Evolutionary conservation across 2,888 invertebrate species (phyloP), one percentile per base, ranked within the genome.

Genomic region (Abrostola tripartita): DNA sequence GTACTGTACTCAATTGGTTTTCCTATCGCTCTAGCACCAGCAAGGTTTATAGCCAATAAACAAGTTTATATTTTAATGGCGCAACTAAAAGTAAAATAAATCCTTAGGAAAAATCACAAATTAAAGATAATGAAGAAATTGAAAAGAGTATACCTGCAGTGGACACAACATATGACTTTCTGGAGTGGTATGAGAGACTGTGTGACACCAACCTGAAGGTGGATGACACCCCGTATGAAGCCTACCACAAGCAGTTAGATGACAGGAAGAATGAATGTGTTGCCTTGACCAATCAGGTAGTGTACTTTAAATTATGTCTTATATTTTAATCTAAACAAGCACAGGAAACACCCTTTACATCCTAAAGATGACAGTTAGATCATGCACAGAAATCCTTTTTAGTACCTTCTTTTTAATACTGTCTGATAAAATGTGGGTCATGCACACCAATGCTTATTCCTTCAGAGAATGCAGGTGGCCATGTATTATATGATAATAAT

Each of bases 141-240:
- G 80, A 87, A 11, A 78, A 78, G 56, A 58, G 52, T 14, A 78
- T 89, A 50, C 88, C 88, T 7, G 71, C 86, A 42, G 95, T 97
- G 58, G 95, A 96, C 61, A 96, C 95, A 8, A 96, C 96, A 55
- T 96, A 96, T 77, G 95, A 97, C 90, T 97, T 98, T 82, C 94
- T 98, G 65, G 92, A 96, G 37, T 97, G 97, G 96, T 97, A 97
- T 88, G 96, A 97, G 41, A 92, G 92, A 58, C 93, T 98, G 11
- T 97, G 97, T 84, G 95, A 96, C 52, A 96, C 96, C 76, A 96
- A 97, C 54, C 95, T 96, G 61, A 96, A 96, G 76, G 96, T 96
- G 71, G 96, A 96, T 77, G 97, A 98, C 87, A 92, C 95, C 5
- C 95, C 96, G 0, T 97, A 97, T 85, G 95, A 96, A 76, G 95